A percentile compares a stretch with the other conserved stretches of the same genome.
Evolutionary conservation across 2,888 invertebrate species (phyloP).

Genomic region (Meliscaeva auricollis): DNA sequence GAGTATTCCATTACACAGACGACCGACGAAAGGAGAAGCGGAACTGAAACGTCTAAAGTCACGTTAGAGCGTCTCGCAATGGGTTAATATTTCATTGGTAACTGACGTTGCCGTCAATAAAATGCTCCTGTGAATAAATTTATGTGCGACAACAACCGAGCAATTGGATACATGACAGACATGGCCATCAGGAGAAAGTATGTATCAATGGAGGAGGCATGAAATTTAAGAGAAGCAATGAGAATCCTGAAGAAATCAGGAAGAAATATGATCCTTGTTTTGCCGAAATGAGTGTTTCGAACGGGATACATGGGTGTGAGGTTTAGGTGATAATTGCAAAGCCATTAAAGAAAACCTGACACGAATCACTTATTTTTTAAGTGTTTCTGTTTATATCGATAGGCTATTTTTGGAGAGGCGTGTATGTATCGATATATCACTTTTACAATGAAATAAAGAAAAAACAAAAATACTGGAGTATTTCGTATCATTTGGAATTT

Average conservation of each 20-base stretch:
- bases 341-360: constrained; percentile 45
- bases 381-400: constrained; percentile 9
- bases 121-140: constrained; percentile 42
- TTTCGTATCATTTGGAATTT: too few species aligned
- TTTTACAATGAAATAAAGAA: too few species aligned
- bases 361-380: constrained; percentile 24
- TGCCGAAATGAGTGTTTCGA: constrained; percentile 14
- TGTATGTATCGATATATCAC: background rate
- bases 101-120: constrained; percentile 51
- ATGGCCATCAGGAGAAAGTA: background rate
- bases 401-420: background rate
- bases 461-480: too few species aligned
- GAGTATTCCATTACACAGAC: background rate
- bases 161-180: constrained; percentile 48
- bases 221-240: background rate
- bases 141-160: constrained; percentile 35
- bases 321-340: constrained; percentile 46
- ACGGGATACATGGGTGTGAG: constrained; percentile 51
- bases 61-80: constrained; percentile 10
- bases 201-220: constrained; percentile 3
- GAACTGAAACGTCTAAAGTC: background rate
- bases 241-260: constrained; percentile 10
- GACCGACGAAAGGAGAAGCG: background rate
- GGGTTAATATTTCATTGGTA: constrained; percentile 39
- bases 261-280: constrained; percentile 33